Evolutionary conservation across 2,113 vertebrate genomes (phyloP).

Genomic region (Forbesichthys agassizii): DNA sequence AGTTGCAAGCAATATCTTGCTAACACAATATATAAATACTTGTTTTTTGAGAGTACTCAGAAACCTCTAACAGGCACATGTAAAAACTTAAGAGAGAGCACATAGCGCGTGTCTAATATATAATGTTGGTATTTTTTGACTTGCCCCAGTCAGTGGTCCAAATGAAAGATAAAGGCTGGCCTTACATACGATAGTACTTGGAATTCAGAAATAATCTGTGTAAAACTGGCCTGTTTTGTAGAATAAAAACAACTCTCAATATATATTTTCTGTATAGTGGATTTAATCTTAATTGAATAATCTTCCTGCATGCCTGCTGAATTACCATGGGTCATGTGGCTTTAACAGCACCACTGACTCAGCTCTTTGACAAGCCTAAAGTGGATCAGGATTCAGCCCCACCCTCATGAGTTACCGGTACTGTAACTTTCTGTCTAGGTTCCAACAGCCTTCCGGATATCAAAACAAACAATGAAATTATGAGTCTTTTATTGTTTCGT

Average conservation of each 20-base stretch:
- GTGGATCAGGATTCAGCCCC: conserved; percentile 1
- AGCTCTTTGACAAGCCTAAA: conserved; percentile 35
- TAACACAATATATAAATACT: too few species aligned
- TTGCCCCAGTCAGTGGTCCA: background rate
- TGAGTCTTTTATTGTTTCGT: too few species aligned
- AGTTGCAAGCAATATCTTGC: too few species aligned
- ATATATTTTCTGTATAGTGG: background rate
- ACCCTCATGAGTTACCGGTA: background rate
- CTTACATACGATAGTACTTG: background rate
- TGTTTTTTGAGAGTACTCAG: too few species aligned
- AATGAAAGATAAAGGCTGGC: background rate
- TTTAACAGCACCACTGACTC: conserved; percentile 14
- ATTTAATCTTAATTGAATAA: conserved; percentile 50
- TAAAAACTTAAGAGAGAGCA: too few species aligned
- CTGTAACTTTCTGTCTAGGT: background rate
- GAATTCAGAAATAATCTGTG: background rate
- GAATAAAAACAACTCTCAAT: background rate
- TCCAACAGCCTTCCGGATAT: background rate
- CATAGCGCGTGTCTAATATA: background rate
- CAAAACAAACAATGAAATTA: background rate
- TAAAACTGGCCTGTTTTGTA: background rate
- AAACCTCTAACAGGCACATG: too few species aligned
- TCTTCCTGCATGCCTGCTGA: conserved; percentile 10
- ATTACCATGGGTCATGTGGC: conserved; percentile 50
- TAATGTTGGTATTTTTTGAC: too few species aligned